Conservation (phyloP, 2,888 invertebrate species). For the Cybosia mesomella region DNA sequence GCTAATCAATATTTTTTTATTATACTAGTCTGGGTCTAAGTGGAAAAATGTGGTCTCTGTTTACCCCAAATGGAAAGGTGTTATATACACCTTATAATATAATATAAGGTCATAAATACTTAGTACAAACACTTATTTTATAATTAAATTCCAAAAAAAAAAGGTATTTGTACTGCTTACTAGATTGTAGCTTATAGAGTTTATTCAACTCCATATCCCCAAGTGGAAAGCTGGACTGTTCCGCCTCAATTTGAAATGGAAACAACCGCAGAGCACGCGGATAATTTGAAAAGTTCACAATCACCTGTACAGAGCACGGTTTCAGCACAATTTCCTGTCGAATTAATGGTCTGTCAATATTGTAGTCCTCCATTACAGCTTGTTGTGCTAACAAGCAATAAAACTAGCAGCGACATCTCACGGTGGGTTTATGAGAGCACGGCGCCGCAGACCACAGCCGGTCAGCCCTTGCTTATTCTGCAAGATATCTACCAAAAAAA, state of each 20-base stretch:
- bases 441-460: conserved; percentile 65
- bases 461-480: conserved; percentile 32
- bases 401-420: conserved; percentile 80
- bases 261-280: conserved; percentile 78
- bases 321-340: conserved; percentile 85
- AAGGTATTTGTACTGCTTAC: neutral
- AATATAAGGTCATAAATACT: neutral
- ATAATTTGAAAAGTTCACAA: conserved; percentile 87
- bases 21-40: no score
- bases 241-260: conserved; percentile 70
- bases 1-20: no score
- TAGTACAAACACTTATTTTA: neutral
- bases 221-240: conserved; percentile 57
- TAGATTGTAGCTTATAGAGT: conserved; percentile 55
- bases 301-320: conserved; percentile 79
- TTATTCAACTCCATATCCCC: conserved; percentile 67
- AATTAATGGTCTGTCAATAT: conserved; percentile 87
- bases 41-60: no score
- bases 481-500: neutral
- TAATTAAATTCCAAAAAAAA: neutral
- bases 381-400: conserved; percentile 81
- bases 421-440: conserved; percentile 72
- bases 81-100: neutral
- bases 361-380: conserved; percentile 82
- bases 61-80: no score